Evolutionary conservation across 2,888 invertebrate species (phyloP), one percentile per base, ranked within the genome.

Genomic region (Colostygia pectinataria): DNA sequence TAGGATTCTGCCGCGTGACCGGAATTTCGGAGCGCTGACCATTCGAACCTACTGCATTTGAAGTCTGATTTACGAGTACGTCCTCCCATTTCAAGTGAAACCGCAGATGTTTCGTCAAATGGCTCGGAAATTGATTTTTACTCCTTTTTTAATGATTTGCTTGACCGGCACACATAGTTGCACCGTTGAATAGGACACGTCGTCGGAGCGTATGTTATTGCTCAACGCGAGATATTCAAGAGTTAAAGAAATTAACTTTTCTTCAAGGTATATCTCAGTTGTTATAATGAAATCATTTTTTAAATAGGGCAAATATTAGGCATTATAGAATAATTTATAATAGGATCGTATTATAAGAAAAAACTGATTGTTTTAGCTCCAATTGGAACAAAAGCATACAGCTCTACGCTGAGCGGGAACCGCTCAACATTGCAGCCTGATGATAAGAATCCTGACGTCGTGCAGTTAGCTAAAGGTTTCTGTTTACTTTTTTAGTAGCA

Each of bases 381-480:
- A 6, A 59, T 80, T 62, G 87, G 85, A 63, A 77, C 81, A 10
- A 89, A 89, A 62, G 76, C 79, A 9, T 83, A 94, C 78, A 93
- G 92, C 54, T 45, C 45, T 25, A 45, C 45, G 5, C 13, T 38
- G 38, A 83, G 93, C 66, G 66, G 70, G 2, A 83, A 80, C 65
- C 85, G 85, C 61, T 87, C 89, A 8, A 90, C 93, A 10, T 93
- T 95, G 71, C 92, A 95, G 73, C 94, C 95, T 67, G 97, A 97
- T 73, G 97, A 97, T 83, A 94, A 94, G 78, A 97, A 97, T 90
- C 97, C 96, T 23, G 97, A 97, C 77, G 96, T 97, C 58, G 95
- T 96, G 53, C 96, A 96, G 18, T 93, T 95, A 63, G 96, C 95
- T 77, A 96, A 96, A 94, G 95, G 96, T 96, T 89, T n/a, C n/a